Percentiles rank a stretch among this genome's conserved stretches.
phyloP scores from a whole-genome alignment of 2,888 invertebrate genomes.

The Lobophora halterata region DNA sequence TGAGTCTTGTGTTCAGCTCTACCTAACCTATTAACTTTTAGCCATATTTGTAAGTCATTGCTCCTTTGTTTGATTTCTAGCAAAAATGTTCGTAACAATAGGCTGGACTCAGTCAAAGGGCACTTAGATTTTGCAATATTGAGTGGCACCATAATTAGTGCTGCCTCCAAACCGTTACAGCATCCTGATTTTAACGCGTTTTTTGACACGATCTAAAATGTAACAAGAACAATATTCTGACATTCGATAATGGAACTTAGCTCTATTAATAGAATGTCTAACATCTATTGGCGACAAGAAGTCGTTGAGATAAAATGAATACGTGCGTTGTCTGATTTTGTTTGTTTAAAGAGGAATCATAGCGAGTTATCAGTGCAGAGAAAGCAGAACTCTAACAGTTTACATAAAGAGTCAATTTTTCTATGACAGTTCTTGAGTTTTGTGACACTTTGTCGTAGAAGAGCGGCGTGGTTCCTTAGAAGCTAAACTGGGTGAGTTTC shows the following conservation, averaged over 20 bases:
- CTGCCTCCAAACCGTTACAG: conserved; percentile 70
- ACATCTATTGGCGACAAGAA: conserved; percentile 5
- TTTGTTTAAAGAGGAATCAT: neutral
- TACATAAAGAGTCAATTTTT: neutral
- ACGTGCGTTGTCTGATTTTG: neutral
- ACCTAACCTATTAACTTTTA: too few species aligned
- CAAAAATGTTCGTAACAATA: conserved; percentile 51
- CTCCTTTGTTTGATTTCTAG: neutral
- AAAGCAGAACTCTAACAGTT: neutral
- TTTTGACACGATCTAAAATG: conserved; percentile 27
- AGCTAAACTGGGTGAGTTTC: conserved; percentile 61
- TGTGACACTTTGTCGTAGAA: neutral
- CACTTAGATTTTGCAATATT: conserved; percentile 74
- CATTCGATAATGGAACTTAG: conserved; percentile 24
- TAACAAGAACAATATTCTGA: conserved; percentile 16
- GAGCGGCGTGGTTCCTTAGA: conserved; percentile 62
- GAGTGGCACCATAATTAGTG: conserved; percentile 75
- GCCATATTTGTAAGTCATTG: neutral
- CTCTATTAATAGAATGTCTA: conserved; percentile 23
- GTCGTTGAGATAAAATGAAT: neutral
- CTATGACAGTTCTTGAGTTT: neutral
- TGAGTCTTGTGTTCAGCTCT: too few species aligned
- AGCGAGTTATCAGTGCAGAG: neutral
- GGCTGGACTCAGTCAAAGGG: conserved; percentile 59
- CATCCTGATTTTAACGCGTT: conserved; percentile 74